phyloP scores from a whole-genome alignment of 2,888 invertebrate species.

The Macrophya alboannulata region DNA sequence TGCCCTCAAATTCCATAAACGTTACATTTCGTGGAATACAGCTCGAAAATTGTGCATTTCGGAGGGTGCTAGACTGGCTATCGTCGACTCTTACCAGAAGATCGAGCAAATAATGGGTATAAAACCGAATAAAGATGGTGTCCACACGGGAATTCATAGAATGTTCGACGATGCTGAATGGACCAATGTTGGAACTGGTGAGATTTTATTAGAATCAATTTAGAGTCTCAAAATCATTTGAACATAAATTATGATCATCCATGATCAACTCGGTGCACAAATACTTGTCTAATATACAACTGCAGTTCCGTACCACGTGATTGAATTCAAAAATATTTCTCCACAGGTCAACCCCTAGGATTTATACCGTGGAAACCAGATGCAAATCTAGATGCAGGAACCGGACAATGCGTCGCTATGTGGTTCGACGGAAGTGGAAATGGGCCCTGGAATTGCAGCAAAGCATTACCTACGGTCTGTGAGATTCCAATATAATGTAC shows the following conservation, averaged over 20 bases:
- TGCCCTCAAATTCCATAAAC: not conserved
- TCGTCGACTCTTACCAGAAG: constrained; percentile 19
- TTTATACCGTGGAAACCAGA: constrained; percentile 42
- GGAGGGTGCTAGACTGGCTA: not conserved
- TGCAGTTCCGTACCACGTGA: not conserved
- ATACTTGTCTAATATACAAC: not conserved
- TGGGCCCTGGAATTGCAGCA: constrained; percentile 4
- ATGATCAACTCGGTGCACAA: not conserved
- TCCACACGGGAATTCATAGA: constrained; percentile 8
- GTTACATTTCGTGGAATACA: not conserved
- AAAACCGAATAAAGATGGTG: not conserved
- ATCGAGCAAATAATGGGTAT: not conserved
- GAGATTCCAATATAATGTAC: constrained; percentile 17
- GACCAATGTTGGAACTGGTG: not conserved
- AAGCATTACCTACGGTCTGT: constrained; percentile 10
- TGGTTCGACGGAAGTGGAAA: constrained; percentile 31
- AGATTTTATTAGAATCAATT: not conserved
- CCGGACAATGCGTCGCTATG: constrained; percentile 11
- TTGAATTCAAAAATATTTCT: not conserved
- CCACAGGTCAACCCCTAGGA: not conserved
- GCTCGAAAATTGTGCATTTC: constrained; percentile 2
- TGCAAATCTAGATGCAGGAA: not conserved
- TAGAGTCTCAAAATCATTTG: not conserved
- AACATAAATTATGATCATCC: not conserved
- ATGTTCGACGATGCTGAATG: constrained; percentile 3